Conservation (phyloP, 2,888 invertebrate species). For the Chrysolina oricalcia region DNA sequence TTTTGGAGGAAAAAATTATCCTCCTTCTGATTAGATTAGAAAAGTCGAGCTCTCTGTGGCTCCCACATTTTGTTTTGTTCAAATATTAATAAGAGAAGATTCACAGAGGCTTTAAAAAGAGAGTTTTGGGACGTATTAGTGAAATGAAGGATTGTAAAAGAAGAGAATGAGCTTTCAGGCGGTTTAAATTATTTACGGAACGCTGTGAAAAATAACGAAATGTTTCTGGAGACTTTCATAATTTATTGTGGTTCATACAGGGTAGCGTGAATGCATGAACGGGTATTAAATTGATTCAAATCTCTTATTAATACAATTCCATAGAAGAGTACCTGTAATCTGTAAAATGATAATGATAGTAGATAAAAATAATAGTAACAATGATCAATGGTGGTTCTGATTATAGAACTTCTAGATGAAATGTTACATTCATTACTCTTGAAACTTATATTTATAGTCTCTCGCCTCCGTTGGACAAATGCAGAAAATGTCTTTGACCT, state of each 20-base stretch:
- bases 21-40: conserved; percentile 39
- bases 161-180: conserved; percentile 13
- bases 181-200: conserved; percentile 5
- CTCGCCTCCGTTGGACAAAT: too few relatives aligned
- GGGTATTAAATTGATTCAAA: too few relatives aligned
- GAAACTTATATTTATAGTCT: too few relatives aligned
- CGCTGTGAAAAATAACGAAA: background rate
- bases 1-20: conserved; percentile 35
- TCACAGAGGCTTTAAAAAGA: conserved; percentile 37
- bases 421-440: too few relatives aligned
- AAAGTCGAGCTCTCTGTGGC: conserved; percentile 31
- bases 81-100: conserved; percentile 45
- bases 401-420: too few relatives aligned
- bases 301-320: too few relatives aligned
- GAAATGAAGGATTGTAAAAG: conserved; percentile 13
- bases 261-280: background rate
- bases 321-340: too few relatives aligned
- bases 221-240: background rate
- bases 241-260: background rate
- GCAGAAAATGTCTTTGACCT: too few relatives aligned
- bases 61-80: conserved; percentile 38
- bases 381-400: too few relatives aligned
- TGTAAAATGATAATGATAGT: too few relatives aligned
- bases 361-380: too few relatives aligned
- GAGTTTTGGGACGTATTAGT: conserved; percentile 28